These are phyloP conservation scores for Pangasius djambal DNA, from an alignment of 2,797 vertebrate species.

Conservation along the genomic window DNA sequence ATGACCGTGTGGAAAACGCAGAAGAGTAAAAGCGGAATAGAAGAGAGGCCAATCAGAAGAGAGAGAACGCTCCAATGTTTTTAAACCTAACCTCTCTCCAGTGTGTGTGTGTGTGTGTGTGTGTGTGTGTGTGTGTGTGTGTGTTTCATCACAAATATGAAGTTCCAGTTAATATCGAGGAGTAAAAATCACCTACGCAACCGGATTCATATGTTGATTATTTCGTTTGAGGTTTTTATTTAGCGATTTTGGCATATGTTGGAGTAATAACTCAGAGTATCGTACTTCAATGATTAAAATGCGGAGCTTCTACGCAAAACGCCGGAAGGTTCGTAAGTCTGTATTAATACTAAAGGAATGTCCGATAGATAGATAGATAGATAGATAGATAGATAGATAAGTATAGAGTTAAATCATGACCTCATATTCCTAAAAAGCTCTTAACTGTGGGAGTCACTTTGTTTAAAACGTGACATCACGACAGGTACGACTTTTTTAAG, in stretches of 20 bases:
- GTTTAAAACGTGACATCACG: neutral
- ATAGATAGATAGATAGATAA: too few species aligned
- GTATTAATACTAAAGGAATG: neutral
- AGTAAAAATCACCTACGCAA: neutral
- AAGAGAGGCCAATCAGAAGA: neutral
- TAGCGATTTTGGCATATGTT: neutral
- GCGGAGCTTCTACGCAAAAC: neutral
- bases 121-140: neutral
- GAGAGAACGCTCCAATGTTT: neutral
- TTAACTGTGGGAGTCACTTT: neutral
- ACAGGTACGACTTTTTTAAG: too few species aligned
- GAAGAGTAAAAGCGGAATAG: slow-evolving; percentile 12
- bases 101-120: neutral
- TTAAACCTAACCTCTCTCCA: neutral
- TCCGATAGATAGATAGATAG: too few species aligned
- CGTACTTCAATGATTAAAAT: neutral
- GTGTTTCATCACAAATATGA: neutral
- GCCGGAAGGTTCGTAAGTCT: neutral
- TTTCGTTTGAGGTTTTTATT: neutral
- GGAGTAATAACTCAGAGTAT: neutral
- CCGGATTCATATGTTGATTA: too few species aligned
- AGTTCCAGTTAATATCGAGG: too few species aligned
- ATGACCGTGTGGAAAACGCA: neutral
- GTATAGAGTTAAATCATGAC: neutral
- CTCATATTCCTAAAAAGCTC: neutral